Evolutionary conservation across 2,888 invertebrate species (phyloP).

Genomic region (Andrena marginata): DNA sequence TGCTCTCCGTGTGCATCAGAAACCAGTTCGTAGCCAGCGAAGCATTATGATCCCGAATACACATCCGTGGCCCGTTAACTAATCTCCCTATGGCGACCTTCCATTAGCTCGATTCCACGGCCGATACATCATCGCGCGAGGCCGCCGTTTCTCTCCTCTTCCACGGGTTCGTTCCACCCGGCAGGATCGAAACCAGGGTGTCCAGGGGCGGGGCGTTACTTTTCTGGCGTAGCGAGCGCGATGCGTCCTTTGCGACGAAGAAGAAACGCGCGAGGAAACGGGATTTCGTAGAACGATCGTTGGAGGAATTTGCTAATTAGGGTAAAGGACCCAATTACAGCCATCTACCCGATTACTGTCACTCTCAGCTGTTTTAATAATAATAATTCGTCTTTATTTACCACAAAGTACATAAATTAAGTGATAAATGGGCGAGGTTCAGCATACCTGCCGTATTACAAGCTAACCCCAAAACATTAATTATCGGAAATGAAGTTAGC

Average conservation of each 20-base stretch:
- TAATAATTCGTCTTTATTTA: no score
- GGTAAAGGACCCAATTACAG: no score
- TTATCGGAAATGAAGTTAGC: no score
- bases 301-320: not conserved
- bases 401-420: no score
- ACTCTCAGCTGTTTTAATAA: no score
- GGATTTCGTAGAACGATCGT: not conserved
- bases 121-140: constrained; percentile 74
- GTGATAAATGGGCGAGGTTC: no score
- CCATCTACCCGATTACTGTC: no score
- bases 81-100: constrained; percentile 78
- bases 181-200: not conserved
- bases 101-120: constrained; percentile 79
- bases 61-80: constrained; percentile 78
- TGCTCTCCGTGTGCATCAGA: constrained; percentile 55
- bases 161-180: constrained; percentile 34
- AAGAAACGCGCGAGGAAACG: not conserved
- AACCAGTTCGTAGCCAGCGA: constrained; percentile 78
- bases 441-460: no score
- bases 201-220: not conserved
- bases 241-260: not conserved
- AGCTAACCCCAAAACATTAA: no score
- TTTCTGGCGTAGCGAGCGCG: not conserved
- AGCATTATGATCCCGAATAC: constrained; percentile 78
- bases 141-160: constrained; percentile 43